Evolutionary conservation across 2,888 invertebrate species (phyloP).

Genomic region (Ormyrus rosae): DNA sequence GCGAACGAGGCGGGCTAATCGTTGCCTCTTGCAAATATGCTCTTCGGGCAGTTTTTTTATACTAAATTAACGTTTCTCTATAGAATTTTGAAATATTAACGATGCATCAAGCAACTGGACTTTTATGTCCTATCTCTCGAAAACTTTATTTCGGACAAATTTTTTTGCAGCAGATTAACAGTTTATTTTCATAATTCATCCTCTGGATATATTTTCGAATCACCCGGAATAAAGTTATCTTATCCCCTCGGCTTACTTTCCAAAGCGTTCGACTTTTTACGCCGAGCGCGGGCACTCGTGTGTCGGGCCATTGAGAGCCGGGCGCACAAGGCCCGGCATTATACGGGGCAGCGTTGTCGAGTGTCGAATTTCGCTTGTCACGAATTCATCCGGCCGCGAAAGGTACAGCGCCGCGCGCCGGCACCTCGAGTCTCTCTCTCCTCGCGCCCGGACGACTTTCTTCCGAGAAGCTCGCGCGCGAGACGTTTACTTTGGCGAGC

Average conservation of each 20-base stretch:
- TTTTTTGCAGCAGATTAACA: too few species aligned
- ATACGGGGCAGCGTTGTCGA: not conserved
- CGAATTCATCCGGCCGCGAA: constrained; percentile 13
- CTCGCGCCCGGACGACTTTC: constrained; percentile 15
- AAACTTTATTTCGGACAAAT: too few species aligned
- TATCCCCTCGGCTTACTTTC: too few species aligned
- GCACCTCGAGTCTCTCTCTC: constrained; percentile 5
- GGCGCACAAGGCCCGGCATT: constrained; percentile 21
- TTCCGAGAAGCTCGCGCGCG: constrained; percentile 43
- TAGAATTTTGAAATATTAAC: not conserved
- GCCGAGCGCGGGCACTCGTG: not conserved
- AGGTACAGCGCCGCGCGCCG: not conserved
- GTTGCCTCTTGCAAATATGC: not conserved
- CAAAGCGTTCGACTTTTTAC: not conserved
- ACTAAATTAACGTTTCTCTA: not conserved
- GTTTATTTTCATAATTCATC: too few species aligned
- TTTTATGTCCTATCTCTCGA: not conserved
- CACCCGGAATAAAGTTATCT: too few species aligned
- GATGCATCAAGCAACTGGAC: not conserved
- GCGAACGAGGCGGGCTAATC: not conserved
- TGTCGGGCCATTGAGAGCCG: not conserved
- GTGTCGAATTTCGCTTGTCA: constrained; percentile 50
- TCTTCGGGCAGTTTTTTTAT: not conserved
- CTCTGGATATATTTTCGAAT: too few species aligned
- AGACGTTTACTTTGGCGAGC: constrained; percentile 62